Conservation (phyloP, 2,797 vertebrate species). For the Dallia pectoralis region DNA sequence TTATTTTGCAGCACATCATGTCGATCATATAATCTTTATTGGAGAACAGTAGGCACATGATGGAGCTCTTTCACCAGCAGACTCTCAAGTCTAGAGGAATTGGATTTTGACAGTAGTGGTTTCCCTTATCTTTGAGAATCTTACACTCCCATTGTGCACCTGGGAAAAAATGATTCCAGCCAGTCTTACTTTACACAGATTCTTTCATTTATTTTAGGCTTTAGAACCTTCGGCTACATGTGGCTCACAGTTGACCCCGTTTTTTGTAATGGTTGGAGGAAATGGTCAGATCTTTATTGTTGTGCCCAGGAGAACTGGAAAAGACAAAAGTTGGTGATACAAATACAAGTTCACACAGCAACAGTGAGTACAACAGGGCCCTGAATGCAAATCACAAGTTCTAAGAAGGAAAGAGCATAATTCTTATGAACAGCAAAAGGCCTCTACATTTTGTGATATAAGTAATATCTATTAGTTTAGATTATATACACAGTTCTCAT, state of each 20-base stretch:
- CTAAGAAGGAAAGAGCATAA: neutral
- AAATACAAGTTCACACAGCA: neutral
- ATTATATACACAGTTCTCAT: conserved; percentile 27
- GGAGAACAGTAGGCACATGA: conserved; percentile 35
- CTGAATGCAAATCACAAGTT: neutral
- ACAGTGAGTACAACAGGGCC: neutral
- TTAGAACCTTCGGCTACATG: conserved; percentile 42
- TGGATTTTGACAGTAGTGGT: conserved; percentile 55
- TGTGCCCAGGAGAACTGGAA: neutral
- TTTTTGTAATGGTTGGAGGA: neutral
- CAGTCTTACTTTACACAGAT: conserved; percentile 55
- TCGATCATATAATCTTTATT: conserved; percentile 47
- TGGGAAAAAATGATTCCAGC: conserved; percentile 55
- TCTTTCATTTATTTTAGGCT: conserved; percentile 58
- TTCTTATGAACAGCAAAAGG: conserved; percentile 15
- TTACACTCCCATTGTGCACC: conserved; percentile 55
- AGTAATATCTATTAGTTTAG: too few relatives aligned
- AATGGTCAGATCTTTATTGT: neutral
- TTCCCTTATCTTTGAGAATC: conserved; percentile 53
- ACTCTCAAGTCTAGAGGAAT: conserved; percentile 53
- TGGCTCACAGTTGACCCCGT: conserved; percentile 34
- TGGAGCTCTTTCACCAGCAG: conserved; percentile 45
- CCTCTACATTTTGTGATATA: too few relatives aligned
- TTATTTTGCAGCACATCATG: conserved; percentile 34
- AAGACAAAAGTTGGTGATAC: neutral